Evolutionary conservation across 1,140 invertebrate genomes (phyloP), one percentile per base, ranked within the genome.

Genomic region (Drosophila teissieri): DNA sequence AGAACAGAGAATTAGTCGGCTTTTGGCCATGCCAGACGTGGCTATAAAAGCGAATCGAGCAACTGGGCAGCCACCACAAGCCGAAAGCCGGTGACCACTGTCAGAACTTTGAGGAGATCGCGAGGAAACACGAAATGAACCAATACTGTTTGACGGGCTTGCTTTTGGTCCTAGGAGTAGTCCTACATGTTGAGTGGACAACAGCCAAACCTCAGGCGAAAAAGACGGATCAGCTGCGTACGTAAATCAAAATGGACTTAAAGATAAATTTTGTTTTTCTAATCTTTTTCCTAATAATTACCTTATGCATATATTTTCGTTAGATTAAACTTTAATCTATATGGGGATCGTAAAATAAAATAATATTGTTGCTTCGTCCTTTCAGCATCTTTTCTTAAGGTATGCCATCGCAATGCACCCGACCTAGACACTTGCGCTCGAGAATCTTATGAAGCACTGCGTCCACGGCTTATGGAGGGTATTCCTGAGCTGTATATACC

Each of bases 401-500:
- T 95, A 8, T 96, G 95, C 76, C 94, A 94, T 57, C 93, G 94
- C 0, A 93, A 93, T 46, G 94, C 95, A 81, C 93, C 93, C 0
- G 92, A 95, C 1, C 78, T 96, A 0, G 92, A 94, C 58, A 77
- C 92, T 1, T 96, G 95, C 72, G 92, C 95, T 0, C 75, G 82
- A 19, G 91, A 94, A 5, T 94, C 94, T 5, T 93, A 96, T 2
- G 84, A 93, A 11, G 58, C 54, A 7, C 55, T 96, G 2, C 91
- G 93, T 40, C 93, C 93, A 0, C 92, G 93, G 2, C 80, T 96
- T 0, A 81, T 85, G 6, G 11, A 80, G 1, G 95, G 95, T 15
- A 95, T 95, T 10, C 93, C 94, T 0, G 95, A 96, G 74, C 72
- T 96, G 1, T 93, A 94, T 1, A 93, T 96, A 14, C 95, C 95